A percentile compares a stretch with the other conserved stretches of the same genome.
These are phyloP conservation scores for Calyptomena viridis DNA, from an alignment of 2,113 vertebrate genomes.

Conservation along the genomic window DNA sequence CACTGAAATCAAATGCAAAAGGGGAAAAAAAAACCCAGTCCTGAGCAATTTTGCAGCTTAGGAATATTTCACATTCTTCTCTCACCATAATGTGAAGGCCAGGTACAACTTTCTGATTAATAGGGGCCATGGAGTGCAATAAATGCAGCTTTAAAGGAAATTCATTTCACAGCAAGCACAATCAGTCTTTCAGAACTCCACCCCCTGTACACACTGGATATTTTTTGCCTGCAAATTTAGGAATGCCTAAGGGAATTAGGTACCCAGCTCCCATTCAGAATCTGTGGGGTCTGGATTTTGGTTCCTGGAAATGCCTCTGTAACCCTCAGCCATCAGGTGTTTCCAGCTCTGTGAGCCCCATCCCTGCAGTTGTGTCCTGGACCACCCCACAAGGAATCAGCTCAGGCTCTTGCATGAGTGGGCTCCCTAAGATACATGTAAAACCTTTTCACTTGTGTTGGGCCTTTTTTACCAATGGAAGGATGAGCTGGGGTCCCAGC, in stretches of 20 bases:
- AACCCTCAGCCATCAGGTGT: not conserved
- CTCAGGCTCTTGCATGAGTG: not conserved
- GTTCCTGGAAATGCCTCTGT: not conserved
- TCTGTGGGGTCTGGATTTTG: not conserved
- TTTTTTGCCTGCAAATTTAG: not conserved
- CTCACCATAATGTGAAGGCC: conserved; percentile 41
- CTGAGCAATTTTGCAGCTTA: conserved; percentile 50
- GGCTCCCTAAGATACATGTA: not conserved
- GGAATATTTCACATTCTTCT: conserved; percentile 57
- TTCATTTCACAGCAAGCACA: conserved; percentile 25
- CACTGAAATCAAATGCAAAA: not conserved
- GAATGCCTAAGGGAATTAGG: not conserved
- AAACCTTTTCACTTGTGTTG: rapidly evolving
- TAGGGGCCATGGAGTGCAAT: conserved; percentile 25
- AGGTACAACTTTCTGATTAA: conserved; percentile 57
- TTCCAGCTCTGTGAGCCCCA: not conserved
- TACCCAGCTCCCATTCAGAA: not conserved
- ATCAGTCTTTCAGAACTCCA: conserved; percentile 6
- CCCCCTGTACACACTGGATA: not conserved
- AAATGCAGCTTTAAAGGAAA: conserved; percentile 53
- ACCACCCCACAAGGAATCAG: not conserved
- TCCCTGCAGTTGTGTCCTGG: not conserved
- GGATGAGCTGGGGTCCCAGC: not conserved
- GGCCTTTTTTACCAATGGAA: not conserved
- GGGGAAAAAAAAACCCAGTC: not conserved